phyloP scores from a whole-genome alignment of 2,113 vertebrate species.

The Tyrannus savana region DNA sequence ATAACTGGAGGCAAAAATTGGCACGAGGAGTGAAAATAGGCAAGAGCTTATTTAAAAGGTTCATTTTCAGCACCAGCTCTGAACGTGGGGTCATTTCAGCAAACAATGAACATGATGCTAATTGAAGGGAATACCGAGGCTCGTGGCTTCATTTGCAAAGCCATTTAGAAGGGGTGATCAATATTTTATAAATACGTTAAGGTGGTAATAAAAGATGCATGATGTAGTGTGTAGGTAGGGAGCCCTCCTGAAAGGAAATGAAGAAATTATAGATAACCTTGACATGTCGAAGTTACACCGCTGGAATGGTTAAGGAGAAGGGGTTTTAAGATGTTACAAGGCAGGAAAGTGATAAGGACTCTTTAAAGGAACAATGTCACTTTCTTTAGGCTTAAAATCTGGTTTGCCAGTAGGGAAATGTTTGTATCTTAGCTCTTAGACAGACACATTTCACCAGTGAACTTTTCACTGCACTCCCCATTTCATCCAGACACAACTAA shows the following conservation, averaged over 20 bases:
- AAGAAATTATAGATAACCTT: constrained; percentile 72
- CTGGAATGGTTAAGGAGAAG: constrained; percentile 52
- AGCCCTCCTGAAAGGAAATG: constrained; percentile 61
- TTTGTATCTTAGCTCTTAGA: neutral
- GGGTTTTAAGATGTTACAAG: neutral
- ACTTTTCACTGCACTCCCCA: neutral
- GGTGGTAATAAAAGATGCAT: constrained; percentile 78
- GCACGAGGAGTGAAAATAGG: neutral
- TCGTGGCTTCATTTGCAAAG: constrained; percentile 52
- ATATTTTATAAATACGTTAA: constrained; percentile 76
- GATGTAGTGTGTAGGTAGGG: constrained; percentile 64
- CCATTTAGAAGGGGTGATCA: constrained; percentile 65
- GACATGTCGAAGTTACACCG: constrained; percentile 16
- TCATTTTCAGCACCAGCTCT: neutral
- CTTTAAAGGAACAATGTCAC: constrained; percentile 7
- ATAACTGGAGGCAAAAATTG: neutral
- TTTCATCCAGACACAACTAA: neutral
- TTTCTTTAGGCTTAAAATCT: neutral
- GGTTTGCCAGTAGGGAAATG: neutral
- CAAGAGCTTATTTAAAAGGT: neutral
- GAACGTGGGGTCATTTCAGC: neutral
- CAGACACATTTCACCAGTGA: neutral
- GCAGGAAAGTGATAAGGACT: neutral
- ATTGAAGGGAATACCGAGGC: constrained; percentile 29
- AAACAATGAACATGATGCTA: constrained; percentile 26